Conservation (phyloP, 2,113 vertebrate genomes). For the Aleadryas rufinucha region DNA sequence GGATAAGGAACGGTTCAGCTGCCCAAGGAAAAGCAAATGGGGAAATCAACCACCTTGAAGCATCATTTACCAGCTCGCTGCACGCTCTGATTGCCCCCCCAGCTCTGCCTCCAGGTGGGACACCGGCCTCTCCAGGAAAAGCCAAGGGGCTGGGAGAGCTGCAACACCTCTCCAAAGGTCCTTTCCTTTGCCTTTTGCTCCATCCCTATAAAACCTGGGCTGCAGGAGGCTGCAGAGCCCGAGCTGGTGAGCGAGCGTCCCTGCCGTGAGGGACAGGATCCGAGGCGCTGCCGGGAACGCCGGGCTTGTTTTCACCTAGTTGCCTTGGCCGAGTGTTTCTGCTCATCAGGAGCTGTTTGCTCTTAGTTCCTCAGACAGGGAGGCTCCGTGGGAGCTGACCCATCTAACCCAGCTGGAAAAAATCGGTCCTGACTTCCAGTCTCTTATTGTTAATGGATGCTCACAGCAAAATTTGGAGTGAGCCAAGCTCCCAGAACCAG, state of each 20-base stretch:
- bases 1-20: not conserved
- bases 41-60: not conserved
- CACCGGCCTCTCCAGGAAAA: not conserved
- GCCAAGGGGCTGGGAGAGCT: not conserved
- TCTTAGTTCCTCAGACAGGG: not conserved
- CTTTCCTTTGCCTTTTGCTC: not conserved
- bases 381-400: constrained; percentile 13
- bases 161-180: rapidly evolving
- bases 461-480: not conserved
- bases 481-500: not conserved
- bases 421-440: constrained; percentile 59
- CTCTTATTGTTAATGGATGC: constrained; percentile 23
- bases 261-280: rapidly evolving
- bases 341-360: not conserved
- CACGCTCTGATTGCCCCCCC: not conserved
- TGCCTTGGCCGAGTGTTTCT: not conserved
- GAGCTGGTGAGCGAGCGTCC: rapidly evolving
- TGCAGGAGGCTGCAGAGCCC: not conserved
- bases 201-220: not conserved
- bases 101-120: not conserved
- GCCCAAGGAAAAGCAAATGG: not conserved
- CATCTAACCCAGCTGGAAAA: constrained; percentile 54
- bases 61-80: not conserved
- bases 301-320: not conserved
- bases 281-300: rapidly evolving